Percentiles rank a stretch among this genome's conserved stretches.
Evolutionary conservation across 2,888 invertebrate species (phyloP).

Genomic region (Euzophera pinguis): DNA sequence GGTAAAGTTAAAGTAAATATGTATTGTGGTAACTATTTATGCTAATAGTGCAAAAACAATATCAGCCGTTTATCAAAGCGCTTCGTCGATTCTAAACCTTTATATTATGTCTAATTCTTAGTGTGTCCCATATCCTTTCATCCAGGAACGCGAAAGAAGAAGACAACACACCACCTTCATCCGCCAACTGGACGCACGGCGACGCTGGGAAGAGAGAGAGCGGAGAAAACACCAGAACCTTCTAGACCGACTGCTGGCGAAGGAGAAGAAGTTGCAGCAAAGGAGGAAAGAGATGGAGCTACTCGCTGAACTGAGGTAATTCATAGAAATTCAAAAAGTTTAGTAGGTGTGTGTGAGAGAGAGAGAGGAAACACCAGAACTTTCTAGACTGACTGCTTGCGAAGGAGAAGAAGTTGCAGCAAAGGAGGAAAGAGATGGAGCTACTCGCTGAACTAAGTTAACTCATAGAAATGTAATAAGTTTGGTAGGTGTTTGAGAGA

Average conservation of each 20-base stretch:
- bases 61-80: too few species aligned
- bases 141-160: constrained; percentile 91
- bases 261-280: constrained; percentile 90
- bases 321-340: not conserved
- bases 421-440: too few species aligned
- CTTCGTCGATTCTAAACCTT: too few species aligned
- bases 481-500: constrained; percentile 73
- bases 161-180: constrained; percentile 95
- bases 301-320: constrained; percentile 81
- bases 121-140: too few species aligned
- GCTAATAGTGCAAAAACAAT: too few species aligned
- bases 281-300: constrained; percentile 85
- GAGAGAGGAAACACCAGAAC: not conserved
- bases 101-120: too few species aligned
- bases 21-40: too few species aligned
- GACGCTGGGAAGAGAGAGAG: constrained; percentile 93
- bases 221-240: constrained; percentile 86
- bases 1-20: too few species aligned
- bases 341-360: not conserved
- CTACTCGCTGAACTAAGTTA: too few species aligned
- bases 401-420: too few species aligned
- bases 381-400: not conserved
- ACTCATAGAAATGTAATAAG: too few species aligned
- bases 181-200: constrained; percentile 90
- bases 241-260: constrained; percentile 90